Evolutionary conservation across 2,888 invertebrate species (phyloP), one percentile per base, ranked within the genome.

Genomic region (Chrysomela aeneicollis): DNA sequence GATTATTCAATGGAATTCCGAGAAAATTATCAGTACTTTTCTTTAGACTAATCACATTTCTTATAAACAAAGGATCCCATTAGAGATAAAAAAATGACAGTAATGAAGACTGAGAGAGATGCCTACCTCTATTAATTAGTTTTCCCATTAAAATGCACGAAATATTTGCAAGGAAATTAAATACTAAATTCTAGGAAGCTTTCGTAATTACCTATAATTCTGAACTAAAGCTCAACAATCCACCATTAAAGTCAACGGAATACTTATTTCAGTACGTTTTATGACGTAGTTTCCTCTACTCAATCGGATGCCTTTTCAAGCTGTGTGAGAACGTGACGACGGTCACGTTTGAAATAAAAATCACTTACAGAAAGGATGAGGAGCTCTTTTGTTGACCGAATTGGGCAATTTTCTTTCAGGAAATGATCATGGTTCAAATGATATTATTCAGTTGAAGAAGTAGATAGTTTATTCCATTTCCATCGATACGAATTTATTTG

Each of bases 221-320:
- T 73, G 73, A 77, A 77, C 73, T 74, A 74, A 74, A 75, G 75
- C 77, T 74, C 74, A 76, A 76, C 74, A 76, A 73, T 76, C 73
- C 63, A 57, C 74, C 71, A 74, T 75, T 74, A 76, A 75, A 76
- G 74, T 76, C 75, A 73, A 72, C 74, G 72, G 72, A 74, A 74
- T 75, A 74, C 71, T 72, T 73, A 73, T 72, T 73, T 71, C 72
- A 71, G 63, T 68, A 63, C 68, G 77, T 75, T 77, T 77, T 75
- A 77, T 74, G 70, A 70, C 62, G 71, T 68, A 69, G 70, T 76
- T 75, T 69, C 70, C 53, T 64, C 64, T 66, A 72, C 73, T 70
- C 74, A 71, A 74, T 77, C 75, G 74, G 71, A 70, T 69, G 64
- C 64, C 71, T 64, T 66, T 67, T 59, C 59, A 57, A 47, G 51